These are phyloP conservation scores for Sminthopsis crassicaudata DNA, from an alignment of 2,113 vertebrate genomes.

Conservation along the genomic window DNA sequence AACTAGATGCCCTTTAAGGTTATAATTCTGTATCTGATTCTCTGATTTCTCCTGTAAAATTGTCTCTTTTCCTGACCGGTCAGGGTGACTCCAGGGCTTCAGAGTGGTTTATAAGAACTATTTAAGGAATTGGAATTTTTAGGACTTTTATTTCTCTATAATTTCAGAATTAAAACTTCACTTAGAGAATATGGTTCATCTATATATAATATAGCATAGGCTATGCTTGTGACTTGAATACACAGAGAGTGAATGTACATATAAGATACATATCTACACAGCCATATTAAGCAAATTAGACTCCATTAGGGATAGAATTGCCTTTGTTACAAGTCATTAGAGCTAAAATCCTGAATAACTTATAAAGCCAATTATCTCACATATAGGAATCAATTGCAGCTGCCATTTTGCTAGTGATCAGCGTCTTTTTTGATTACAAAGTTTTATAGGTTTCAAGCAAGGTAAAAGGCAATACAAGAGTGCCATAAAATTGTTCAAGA, in stretches of 20 bases:
- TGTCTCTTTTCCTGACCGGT: not conserved
- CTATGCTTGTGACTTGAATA: not conserved
- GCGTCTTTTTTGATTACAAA: constrained; percentile 14
- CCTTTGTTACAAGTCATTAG: constrained; percentile 26
- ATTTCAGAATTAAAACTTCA: constrained; percentile 13
- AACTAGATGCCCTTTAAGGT: not conserved
- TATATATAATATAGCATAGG: constrained; percentile 16
- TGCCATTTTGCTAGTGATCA: constrained; percentile 16
- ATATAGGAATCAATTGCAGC: constrained; percentile 23
- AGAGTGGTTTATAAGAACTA: not conserved
- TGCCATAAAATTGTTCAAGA: constrained; percentile 33
- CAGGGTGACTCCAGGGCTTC: not conserved
- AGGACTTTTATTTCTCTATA: not conserved
- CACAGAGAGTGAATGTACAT: not conserved
- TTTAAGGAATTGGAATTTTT: not conserved
- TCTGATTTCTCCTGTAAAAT: not conserved
- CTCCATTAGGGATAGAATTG: constrained; percentile 32
- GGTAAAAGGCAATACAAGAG: constrained; percentile 34
- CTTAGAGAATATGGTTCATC: constrained; percentile 44
- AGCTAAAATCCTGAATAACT: constrained; percentile 37
- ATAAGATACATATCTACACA: not conserved
- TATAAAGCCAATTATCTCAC: constrained; percentile 33
- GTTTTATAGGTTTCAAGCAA: constrained; percentile 21
- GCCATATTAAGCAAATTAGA: constrained; percentile 29
- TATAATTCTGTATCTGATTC: not conserved